Evolutionary conservation across 2,113 vertebrate species (phyloP).

Genomic region (Labeo catla): DNA sequence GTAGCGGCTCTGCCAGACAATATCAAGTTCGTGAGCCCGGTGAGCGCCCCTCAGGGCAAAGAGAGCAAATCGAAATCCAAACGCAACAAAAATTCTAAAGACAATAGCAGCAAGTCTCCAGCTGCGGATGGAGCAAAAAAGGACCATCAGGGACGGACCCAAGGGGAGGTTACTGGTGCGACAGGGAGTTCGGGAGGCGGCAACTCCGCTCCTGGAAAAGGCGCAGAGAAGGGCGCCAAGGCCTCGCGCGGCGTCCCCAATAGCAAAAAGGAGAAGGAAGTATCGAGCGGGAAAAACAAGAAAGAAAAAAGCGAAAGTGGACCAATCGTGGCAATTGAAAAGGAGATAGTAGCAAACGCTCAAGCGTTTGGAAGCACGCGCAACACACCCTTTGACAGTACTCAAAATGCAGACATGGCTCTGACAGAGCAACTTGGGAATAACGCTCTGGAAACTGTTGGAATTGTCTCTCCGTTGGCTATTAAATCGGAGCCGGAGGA

Average conservation of each 20-base stretch:
- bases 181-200: conserved; percentile 73
- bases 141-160: conserved; percentile 87
- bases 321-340: conserved; percentile 80
- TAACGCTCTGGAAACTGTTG: conserved; percentile 93
- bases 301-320: conserved; percentile 92
- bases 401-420: conserved; percentile 84
- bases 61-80: conserved; percentile 99
- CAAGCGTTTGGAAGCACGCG: conserved; percentile 88
- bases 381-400: conserved; percentile 85
- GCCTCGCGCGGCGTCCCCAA: conserved; percentile 84
- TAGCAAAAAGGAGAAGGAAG: conserved; percentile 96
- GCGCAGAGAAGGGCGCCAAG: conserved; percentile 90
- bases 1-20: conserved; percentile 96
- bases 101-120: conserved; percentile 88
- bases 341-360: conserved; percentile 86
- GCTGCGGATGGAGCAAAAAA: conserved; percentile 91
- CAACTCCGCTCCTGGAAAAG: conserved; percentile 81
- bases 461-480: conserved; percentile 88
- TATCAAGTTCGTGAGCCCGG: conserved; percentile 97
- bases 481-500: conserved; percentile 94
- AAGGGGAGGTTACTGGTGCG: conserved; percentile 81
- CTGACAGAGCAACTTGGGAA: conserved; percentile 91
- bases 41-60: conserved; percentile 94
- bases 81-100: conserved; percentile 97
- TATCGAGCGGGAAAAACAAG: conserved; percentile 89